Base-by-base conservation (phyloP, 2,797 vertebrate genomes). In the Neoniphon sammara region DNA sequence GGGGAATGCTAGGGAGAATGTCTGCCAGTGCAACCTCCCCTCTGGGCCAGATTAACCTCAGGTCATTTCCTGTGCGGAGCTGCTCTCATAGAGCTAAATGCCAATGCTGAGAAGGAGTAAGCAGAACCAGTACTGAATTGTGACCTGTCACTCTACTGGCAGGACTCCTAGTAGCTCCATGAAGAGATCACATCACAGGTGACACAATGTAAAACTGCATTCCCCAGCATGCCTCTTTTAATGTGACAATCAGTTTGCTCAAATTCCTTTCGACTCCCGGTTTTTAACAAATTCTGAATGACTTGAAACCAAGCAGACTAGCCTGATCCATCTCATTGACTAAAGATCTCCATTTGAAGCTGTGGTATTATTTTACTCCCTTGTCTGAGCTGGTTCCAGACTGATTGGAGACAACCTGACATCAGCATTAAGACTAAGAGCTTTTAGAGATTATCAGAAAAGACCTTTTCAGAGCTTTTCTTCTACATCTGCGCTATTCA, bases 11-110 rank as follows among this genome's bases (percentile, higher is more conserved):
- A 20, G 73, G 78, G 77, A 85, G 60, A 83, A 68, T 81, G 69
- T 82, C 80, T 88, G 85, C 84, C 83, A 82, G 85, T 25, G 66
- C 80, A 86, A 84, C 85, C 86, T 91, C 88, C 90, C 91, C 91
- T 91, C 89, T 90, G 92, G 91, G 91, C 85, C 89, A 90, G 92
- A 92, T 93, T 93, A 93, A 93, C 92, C 93, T 86, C 77, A 75
- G 91, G 91, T 93, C 90, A 90, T 88, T 85, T 84, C 87, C 90
- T 77, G 77, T 84, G 84, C 87, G 82, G 89, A 88, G 84, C 86
- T 82, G 85, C 87, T 87, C 87, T 85, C 80, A 88, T 89, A 83
- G 85, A 87, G 90, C 88, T 89, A 89, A 87, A 91, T 91, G 88
- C 88, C 87, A 86, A 82, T 70, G 84, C 82, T 86, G 82, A 81